These are phyloP conservation scores for Drosophila percnosoma DNA, from an alignment of 2,888 invertebrate genomes.

Conservation along the genomic window DNA sequence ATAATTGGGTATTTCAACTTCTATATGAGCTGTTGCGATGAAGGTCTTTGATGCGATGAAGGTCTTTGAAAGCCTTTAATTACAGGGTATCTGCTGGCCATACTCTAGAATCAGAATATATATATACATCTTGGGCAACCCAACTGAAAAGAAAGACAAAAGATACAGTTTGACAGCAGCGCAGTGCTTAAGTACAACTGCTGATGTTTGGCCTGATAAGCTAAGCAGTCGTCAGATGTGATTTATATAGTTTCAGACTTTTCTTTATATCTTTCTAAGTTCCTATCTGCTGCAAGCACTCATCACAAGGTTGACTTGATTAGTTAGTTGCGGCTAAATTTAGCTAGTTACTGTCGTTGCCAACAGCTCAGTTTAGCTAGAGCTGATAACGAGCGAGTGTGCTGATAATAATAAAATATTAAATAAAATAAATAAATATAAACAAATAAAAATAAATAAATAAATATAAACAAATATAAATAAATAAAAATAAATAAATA, in stretches of 20 bases:
- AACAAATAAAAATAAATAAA: no score
- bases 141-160: slow-evolving; percentile 25
- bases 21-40: not conserved
- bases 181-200: slow-evolving; percentile 26
- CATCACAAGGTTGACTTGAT: slow-evolving; percentile 7
- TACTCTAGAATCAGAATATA: slow-evolving; percentile 1
- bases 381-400: slow-evolving; percentile 3
- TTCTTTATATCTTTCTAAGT: not conserved
- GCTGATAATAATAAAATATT: not conserved
- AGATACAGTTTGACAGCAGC: slow-evolving; percentile 19
- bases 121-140: slow-evolving; percentile 7
- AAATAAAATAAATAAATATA: no score
- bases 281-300: not conserved
- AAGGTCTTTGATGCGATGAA: not conserved
- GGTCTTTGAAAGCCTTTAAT: not conserved
- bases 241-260: not conserved
- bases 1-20: not conserved
- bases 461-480: no score
- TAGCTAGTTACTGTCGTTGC: slow-evolving; percentile 13
- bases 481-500: no score
- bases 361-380: slow-evolving; percentile 7
- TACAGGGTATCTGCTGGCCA: not conserved
- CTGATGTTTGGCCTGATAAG: slow-evolving; percentile 15
- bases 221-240: slow-evolving; percentile 22
- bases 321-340: not conserved